Conservation (phyloP, 2,888 invertebrate species). For the Hypselothyrea guttata region DNA sequence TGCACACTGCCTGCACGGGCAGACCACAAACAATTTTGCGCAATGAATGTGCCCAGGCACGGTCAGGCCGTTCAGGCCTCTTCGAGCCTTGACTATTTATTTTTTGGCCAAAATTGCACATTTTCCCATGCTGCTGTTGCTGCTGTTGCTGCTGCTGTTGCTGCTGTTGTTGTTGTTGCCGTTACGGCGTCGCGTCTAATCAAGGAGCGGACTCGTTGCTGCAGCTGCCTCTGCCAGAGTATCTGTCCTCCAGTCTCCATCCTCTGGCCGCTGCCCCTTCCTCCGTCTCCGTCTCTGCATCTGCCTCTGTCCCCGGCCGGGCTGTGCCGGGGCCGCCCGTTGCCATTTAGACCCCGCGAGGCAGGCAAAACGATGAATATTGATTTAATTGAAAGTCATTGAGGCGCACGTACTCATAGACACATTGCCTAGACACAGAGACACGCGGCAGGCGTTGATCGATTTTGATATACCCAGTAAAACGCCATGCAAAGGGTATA, state of each 20-base stretch:
- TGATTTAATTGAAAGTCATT: constrained; percentile 80
- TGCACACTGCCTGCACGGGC: constrained; percentile 50
- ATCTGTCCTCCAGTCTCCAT: too few species aligned
- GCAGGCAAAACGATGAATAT: constrained; percentile 78
- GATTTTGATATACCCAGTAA: background rate
- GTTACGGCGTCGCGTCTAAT: constrained; percentile 66
- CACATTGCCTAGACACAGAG: constrained; percentile 25
- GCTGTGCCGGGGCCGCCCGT: constrained; percentile 55
- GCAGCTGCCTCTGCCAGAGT: constrained; percentile 26
- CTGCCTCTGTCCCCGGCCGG: constrained; percentile 34
- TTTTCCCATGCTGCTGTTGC: constrained; percentile 77
- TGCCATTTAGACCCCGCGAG: constrained; percentile 69
- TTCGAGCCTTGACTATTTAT: constrained; percentile 68
- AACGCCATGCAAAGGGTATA: too few species aligned
- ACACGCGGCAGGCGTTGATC: constrained; percentile 1
- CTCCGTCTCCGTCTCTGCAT: constrained; percentile 25
- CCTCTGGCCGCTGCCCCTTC: background rate
- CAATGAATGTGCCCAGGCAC: constrained; percentile 69
- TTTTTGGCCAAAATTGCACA: constrained; percentile 79
- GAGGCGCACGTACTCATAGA: constrained; percentile 67
- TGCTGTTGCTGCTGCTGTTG: constrained; percentile 39
- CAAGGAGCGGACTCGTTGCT: constrained; percentile 65
- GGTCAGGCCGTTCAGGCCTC: constrained; percentile 55
- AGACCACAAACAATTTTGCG: constrained; percentile 61
- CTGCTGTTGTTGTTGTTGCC: constrained; percentile 29